These are phyloP conservation scores for Drosophila sulfurigaster DNA, from an alignment of 1,140 invertebrate species.

Conservation along the genomic window DNA sequence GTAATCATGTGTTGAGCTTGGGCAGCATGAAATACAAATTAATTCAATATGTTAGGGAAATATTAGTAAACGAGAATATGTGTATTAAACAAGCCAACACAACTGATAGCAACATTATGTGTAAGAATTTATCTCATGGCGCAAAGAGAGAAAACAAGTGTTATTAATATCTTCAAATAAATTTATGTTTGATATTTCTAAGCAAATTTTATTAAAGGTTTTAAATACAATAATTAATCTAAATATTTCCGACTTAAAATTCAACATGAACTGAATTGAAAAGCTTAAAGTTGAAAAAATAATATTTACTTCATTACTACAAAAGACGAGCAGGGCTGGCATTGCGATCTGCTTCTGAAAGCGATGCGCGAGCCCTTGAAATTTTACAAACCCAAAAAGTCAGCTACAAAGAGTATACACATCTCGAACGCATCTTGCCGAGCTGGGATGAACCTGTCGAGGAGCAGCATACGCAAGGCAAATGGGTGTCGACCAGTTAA, in stretches of 20 bases:
- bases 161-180: too few relatives aligned
- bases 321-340: slow-evolving; percentile 50
- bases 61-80: neutral
- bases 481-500: slow-evolving; percentile 90
- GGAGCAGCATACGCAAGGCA: slow-evolving; percentile 87
- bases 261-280: too few relatives aligned
- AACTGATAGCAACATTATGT: neutral
- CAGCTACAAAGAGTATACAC: slow-evolving; percentile 85
- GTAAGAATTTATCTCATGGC: too few relatives aligned
- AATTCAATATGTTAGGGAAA: neutral
- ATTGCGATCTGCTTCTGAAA: slow-evolving; percentile 87
- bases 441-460: slow-evolving; percentile 71
- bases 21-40: neutral
- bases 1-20: slow-evolving; percentile 1
- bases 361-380: slow-evolving; percentile 86
- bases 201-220: too few relatives aligned
- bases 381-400: slow-evolving; percentile 76
- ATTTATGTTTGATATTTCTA: too few relatives aligned
- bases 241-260: too few relatives aligned
- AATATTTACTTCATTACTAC: too few relatives aligned
- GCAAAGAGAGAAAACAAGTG: too few relatives aligned
- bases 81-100: neutral
- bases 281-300: too few relatives aligned
- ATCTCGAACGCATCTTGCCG: slow-evolving; percentile 68
- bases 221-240: too few relatives aligned